Evolutionary conservation across 2,797 vertebrate genomes (phyloP), one percentile per base, ranked within the genome.

Genomic region (Tangara arthus): DNA sequence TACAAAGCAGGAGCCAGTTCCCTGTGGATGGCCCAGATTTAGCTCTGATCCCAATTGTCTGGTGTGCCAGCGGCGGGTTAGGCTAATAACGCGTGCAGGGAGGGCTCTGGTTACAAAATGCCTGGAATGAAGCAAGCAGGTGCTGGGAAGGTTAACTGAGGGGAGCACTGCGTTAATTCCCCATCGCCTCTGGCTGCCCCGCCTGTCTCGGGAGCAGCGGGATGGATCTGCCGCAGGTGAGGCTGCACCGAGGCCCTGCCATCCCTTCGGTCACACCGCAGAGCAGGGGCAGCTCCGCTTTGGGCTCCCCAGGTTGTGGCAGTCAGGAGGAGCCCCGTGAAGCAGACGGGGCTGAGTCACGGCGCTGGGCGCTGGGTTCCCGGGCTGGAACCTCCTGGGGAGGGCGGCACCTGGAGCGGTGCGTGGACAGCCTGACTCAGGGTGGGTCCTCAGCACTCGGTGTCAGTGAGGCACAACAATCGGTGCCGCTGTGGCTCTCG

Each of bases 11-110:
- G 94, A 95, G 73, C 73, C 8, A 9, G 82, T 57, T 97, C 96
- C 95, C 95, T 77, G 71, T 0, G 85, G 96, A 90, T 23, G 13
- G 21, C 77, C 95, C 85, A 63, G 87, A 95, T 96, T 95, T 96
- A 96, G 93, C 92, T 92, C 84, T 93, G 91, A 86, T 96, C 94
- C 94, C 16, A 60, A 93, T 90, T 95, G 92, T 89, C 82, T 95
- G 92, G 11, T 42, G 91, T 3, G 56, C 72, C 89, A 91, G 94
- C 3, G 4, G 76, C 55, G 13, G 73, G 69, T 70, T 53, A 34
- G 47, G 47, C 57, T 61, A 16, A 11, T 30, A 70, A 47, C 78
- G 76, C 12, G 8, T 82, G 85, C 85, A 17, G 76, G 52, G 80
- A 81, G 94, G 89, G 84, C 15, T 96, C 95, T 88, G 23, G 82